Evolutionary conservation across 1,140 invertebrate species (phyloP).

Genomic region (Condylostylus longicornis): DNA sequence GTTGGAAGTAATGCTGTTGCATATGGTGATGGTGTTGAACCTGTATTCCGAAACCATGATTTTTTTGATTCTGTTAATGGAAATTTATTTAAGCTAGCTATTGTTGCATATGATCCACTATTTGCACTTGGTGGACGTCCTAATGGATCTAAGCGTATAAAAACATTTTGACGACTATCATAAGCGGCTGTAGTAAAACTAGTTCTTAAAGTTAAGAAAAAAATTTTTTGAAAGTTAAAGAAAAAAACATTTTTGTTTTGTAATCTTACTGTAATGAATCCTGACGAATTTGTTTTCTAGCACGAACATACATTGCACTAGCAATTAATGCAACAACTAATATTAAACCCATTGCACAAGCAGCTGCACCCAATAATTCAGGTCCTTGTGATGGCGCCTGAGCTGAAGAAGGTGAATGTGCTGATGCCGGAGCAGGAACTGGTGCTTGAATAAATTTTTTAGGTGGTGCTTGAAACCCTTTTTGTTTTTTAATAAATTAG

Average conservation of each 20-base stretch:
- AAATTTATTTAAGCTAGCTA: conserved; percentile 56
- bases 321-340: conserved; percentile 55
- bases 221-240: neutral
- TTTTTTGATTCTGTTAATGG: conserved; percentile 34
- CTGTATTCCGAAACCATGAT: conserved; percentile 33
- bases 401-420: conserved; percentile 28
- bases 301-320: conserved; percentile 58
- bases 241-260: neutral
- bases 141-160: conserved; percentile 49
- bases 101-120: conserved; percentile 64
- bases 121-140: conserved; percentile 52
- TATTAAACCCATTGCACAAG: conserved; percentile 61
- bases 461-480: too few species aligned
- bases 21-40: conserved; percentile 46
- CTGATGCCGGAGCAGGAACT: conserved; percentile 27
- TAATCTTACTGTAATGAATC: conserved; percentile 55
- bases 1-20: conserved; percentile 48
- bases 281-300: conserved; percentile 58
- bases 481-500: too few species aligned
- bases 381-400: conserved; percentile 29
- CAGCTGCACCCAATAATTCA: conserved; percentile 42
- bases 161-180: conserved; percentile 52
- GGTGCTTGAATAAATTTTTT: neutral
- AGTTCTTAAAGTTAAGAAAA: conserved; percentile 31
- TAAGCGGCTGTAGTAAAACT: conserved; percentile 54